Evolutionary conservation across 2,113 vertebrate species (phyloP).

Genomic region (Thalassoma bifasciatum): DNA sequence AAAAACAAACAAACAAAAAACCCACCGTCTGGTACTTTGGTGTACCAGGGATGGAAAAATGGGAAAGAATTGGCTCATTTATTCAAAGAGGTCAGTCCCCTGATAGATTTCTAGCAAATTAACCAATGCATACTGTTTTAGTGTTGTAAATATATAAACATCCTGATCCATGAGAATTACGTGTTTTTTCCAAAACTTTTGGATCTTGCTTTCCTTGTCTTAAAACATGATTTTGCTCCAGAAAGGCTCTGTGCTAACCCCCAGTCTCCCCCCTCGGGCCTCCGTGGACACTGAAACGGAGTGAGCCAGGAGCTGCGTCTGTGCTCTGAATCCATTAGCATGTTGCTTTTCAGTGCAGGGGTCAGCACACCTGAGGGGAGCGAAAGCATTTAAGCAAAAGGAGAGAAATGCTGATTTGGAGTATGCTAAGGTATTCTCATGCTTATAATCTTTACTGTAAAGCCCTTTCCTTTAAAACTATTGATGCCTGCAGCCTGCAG

Average conservation of each 20-base stretch:
- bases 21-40: too few species aligned
- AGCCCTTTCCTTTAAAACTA: slow-evolving; percentile 40
- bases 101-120: too few species aligned
- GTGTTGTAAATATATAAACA: too few species aligned
- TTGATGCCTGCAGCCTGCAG: slow-evolving; percentile 50
- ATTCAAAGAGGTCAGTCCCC: too few species aligned
- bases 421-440: slow-evolving; percentile 39
- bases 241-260: neutral
- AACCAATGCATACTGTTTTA: too few species aligned
- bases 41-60: too few species aligned
- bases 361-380: slow-evolving; percentile 33
- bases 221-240: neutral
- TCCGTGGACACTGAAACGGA: slow-evolving; percentile 4
- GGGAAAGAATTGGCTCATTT: too few species aligned
- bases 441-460: slow-evolving; percentile 47
- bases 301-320: slow-evolving; percentile 22
- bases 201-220: too few species aligned
- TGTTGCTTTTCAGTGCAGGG: slow-evolving; percentile 41
- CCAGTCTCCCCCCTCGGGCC: neutral
- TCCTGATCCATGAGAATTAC: too few species aligned
- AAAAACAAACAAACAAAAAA: too few species aligned
- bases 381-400: slow-evolving; percentile 48
- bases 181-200: too few species aligned
- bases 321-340: slow-evolving; percentile 32
- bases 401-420: slow-evolving; percentile 43